These are phyloP conservation scores for Polydrusus pterygomalis DNA, from an alignment of 2,888 invertebrate species.

Conservation along the genomic window DNA sequence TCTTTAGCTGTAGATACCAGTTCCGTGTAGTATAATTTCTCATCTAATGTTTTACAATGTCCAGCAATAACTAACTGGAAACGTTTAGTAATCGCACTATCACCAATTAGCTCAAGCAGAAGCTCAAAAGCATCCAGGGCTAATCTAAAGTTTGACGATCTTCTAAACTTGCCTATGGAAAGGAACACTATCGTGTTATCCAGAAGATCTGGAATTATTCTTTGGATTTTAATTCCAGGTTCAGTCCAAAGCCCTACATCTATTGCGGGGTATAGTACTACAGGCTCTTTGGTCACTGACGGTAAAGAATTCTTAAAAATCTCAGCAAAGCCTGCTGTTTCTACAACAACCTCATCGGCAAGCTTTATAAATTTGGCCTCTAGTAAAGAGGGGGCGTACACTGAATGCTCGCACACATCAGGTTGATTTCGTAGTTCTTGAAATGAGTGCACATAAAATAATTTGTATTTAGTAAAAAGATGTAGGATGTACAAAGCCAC, in stretches of 20 bases:
- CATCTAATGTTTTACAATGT: slow-evolving; percentile 62
- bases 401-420: slow-evolving; percentile 61
- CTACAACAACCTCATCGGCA: slow-evolving; percentile 67
- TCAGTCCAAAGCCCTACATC: slow-evolving; percentile 67
- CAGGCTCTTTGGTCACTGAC: slow-evolving; percentile 59
- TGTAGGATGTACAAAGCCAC: slow-evolving; percentile 65
- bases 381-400: slow-evolving; percentile 62
- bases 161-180: slow-evolving; percentile 65
- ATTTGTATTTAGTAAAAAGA: slow-evolving; percentile 62
- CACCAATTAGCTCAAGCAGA: slow-evolving; percentile 63
- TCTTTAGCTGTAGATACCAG: slow-evolving; percentile 64
- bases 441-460: slow-evolving; percentile 65
- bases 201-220: slow-evolving; percentile 67
- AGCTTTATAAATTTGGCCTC: slow-evolving; percentile 65
- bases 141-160: slow-evolving; percentile 66
- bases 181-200: slow-evolving; percentile 65
- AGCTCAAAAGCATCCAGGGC: slow-evolving; percentile 67
- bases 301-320: slow-evolving; percentile 66
- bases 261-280: slow-evolving; percentile 64
- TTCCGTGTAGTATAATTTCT: slow-evolving; percentile 65
- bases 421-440: slow-evolving; percentile 58
- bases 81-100: slow-evolving; percentile 61
- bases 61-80: slow-evolving; percentile 68
- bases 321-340: slow-evolving; percentile 64
- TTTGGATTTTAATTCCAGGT: slow-evolving; percentile 63